Evolutionary conservation across 2,797 vertebrate genomes (phyloP), one percentile per base, ranked within the genome.

Genomic region (Sus cebifrons): DNA sequence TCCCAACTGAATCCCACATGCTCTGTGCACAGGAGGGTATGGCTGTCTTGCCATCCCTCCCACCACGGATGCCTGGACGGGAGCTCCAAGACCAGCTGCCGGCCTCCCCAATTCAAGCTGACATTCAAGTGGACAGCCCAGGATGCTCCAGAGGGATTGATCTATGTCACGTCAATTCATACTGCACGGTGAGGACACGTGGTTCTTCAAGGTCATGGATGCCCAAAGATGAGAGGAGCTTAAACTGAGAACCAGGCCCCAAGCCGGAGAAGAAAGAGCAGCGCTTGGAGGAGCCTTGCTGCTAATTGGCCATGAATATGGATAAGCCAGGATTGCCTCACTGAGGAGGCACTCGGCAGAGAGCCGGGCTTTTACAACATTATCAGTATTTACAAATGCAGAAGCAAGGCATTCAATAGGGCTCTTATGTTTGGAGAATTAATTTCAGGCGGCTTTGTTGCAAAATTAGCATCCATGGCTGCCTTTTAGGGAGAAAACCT

Each of bases 1-100:
- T 9, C 4, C 16, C 40, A 25, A 6, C 15, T n/a, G 64, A n/a
- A 7, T 16, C 20, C 2, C 0, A 29, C 2, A 7, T 1, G 44
- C 85, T 77, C 16, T 12, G 10, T 11, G 52, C 86, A 21, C 14
- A 3, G 58, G 56, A 14, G 65, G 21, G 10, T 27, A 81, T 10
- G 7, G 56, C 60, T 4, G 0, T 18, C 29, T 23, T 71, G 16
- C 25, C 0, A 18, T 64, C 36, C 67, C 15, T 21, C 2, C 64
- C 20, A 1, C 4, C 2, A 0, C 0, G 8, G 32, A 3, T n/a
- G 23, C 0, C 2, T 3, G 40, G 21, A 32, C 2, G 12, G 67
- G 16, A 74, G 79, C 44, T 91, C 70, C 52, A 3, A 29, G 27
- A 74, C 56, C 32, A 27, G 60, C 27, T 67, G 62, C 60, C 25